These are phyloP conservation scores for Smutsia temminckii DNA, from an alignment of 2,797 vertebrate genomes.

Conservation along the genomic window DNA sequence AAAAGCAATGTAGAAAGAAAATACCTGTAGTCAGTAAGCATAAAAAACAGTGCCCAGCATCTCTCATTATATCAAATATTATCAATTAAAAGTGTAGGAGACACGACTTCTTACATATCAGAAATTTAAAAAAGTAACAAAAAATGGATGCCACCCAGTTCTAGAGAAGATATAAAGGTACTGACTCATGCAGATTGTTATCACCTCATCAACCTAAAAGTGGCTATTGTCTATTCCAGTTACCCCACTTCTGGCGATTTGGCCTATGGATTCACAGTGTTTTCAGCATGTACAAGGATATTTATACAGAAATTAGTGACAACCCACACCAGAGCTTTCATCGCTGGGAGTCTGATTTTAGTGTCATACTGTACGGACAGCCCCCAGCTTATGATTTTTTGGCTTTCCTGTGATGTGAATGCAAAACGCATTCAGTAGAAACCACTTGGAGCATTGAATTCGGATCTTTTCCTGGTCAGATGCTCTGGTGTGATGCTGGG, in stretches of 20 bases:
- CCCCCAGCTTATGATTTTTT: no score
- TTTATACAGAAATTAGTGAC: not conserved
- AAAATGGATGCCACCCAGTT: not conserved
- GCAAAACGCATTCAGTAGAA: no score
- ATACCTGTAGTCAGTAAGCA: not conserved
- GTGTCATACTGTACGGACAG: no score
- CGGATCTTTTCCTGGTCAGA: no score
- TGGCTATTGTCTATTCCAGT: not conserved
- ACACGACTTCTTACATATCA: not conserved
- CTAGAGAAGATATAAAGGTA: not conserved
- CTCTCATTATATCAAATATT: not conserved
- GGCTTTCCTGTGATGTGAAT: no score
- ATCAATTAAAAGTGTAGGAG: not conserved
- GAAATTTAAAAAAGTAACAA: not conserved
- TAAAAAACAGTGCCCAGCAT: not conserved
- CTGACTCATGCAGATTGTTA: not conserved
- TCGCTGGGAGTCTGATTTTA: not conserved
- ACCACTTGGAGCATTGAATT: no score
- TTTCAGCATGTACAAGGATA: not conserved
- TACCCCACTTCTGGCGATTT: not conserved
- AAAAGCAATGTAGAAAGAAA: not conserved
- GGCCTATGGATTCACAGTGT: not conserved
- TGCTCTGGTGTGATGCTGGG: no score
- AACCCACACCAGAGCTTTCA: not conserved
- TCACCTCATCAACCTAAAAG: not conserved